phyloP scores from a whole-genome alignment of 2,113 vertebrate genomes.

The Rhinolophus sinicus region DNA sequence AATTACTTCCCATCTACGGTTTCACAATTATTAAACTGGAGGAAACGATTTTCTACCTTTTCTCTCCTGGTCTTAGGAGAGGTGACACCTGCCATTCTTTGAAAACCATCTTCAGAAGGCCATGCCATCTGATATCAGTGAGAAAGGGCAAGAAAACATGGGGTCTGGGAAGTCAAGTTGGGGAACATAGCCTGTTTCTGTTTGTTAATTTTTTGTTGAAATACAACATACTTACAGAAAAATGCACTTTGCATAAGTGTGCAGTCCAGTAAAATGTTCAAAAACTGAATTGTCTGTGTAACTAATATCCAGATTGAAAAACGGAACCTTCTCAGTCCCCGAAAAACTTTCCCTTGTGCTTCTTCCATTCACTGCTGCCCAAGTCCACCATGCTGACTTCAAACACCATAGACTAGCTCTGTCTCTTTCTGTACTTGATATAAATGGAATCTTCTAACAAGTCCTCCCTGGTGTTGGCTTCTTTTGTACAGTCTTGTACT shows the following conservation, averaged over 20 bases:
- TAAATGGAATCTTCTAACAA: not conserved
- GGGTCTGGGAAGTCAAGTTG: not conserved
- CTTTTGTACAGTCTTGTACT: not conserved
- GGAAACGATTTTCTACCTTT: not conserved
- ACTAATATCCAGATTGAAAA: not conserved
- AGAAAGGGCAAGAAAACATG: not conserved
- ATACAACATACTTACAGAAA: not conserved
- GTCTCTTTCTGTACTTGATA: not conserved
- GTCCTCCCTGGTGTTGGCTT: not conserved
- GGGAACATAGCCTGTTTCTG: not conserved
- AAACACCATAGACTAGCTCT: not conserved
- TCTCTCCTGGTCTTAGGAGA: not conserved
- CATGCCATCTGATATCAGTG: not conserved
- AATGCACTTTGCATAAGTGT: not conserved
- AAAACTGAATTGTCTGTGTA: not conserved
- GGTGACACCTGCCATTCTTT: not conserved
- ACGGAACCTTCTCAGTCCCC: not conserved
- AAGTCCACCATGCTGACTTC: not conserved
- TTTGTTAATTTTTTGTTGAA: not conserved
- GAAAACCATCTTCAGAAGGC: not conserved
- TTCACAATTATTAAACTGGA: not conserved
- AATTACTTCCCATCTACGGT: not conserved
- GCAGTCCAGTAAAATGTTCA: not conserved
- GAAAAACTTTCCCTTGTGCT: not conserved
- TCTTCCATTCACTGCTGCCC: not conserved